Evolutionary conservation across 2,888 invertebrate species (phyloP).

Genomic region (Trachelus troglodyta): DNA sequence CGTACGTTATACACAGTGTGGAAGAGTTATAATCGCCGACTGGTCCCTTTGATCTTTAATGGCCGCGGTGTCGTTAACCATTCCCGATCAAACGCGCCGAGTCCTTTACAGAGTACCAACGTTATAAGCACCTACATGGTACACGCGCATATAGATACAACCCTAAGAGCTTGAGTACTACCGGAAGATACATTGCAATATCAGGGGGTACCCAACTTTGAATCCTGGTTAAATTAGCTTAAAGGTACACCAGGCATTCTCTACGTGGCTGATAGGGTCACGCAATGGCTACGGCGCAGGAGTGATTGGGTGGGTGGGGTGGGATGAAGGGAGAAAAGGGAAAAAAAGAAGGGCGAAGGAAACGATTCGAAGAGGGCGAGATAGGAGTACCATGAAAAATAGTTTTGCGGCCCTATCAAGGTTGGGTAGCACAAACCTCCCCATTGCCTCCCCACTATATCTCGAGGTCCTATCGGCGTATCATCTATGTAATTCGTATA

Average conservation of each 20-base stretch:
- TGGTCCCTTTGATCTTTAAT: conserved; percentile 5
- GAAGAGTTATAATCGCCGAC: conserved; percentile 4
- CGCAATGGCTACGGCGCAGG: conserved; percentile 10
- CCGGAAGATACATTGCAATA: neutral
- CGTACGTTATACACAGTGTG: neutral
- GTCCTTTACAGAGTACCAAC: neutral
- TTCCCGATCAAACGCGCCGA: neutral
- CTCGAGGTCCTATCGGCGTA: conserved; percentile 41
- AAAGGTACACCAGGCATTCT: neutral
- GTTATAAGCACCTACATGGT: neutral
- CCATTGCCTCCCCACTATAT: neutral
- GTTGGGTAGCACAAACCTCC: conserved; percentile 13
- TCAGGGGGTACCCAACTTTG: neutral
- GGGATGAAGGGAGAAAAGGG: conserved; percentile 11
- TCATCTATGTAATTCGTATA: conserved; percentile 50
- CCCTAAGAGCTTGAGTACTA: neutral
- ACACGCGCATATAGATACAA: neutral
- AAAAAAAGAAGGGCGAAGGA: conserved; percentile 10
- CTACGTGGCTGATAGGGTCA: neutral
- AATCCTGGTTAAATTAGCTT: neutral
- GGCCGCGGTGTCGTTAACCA: neutral
- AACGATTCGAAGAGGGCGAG: conserved; percentile 22
- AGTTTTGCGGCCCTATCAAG: conserved; percentile 37
- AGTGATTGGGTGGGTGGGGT: conserved; percentile 7
- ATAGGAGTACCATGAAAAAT: conserved; percentile 39